Evolutionary conservation across 2,113 vertebrate genomes (phyloP).

Genomic region (Brachypteracias leptosomus): DNA sequence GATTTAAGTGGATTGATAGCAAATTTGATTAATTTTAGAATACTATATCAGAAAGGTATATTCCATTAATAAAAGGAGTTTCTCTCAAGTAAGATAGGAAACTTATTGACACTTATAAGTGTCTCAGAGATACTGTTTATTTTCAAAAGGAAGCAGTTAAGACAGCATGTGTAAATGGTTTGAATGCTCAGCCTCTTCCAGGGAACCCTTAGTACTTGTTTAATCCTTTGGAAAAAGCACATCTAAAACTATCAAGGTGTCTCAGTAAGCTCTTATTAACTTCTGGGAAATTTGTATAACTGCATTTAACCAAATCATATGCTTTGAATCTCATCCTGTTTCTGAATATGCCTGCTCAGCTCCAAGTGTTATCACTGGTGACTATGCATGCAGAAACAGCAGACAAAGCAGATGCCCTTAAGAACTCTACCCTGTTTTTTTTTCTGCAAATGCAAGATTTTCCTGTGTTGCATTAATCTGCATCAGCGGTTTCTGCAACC

Average conservation of each 20-base stretch:
- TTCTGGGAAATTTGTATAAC: not conserved
- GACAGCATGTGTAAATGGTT: not conserved
- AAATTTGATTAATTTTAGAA: not conserved
- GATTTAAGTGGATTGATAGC: not conserved
- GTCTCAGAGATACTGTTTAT: not conserved
- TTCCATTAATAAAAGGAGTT: not conserved
- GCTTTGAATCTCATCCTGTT: not conserved
- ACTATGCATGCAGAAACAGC: not conserved
- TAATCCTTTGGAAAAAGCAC: not conserved
- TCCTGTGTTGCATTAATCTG: not conserved
- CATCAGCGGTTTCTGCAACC: slow-evolving; percentile 11
- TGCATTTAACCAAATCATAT: not conserved
- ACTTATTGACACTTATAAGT: not conserved
- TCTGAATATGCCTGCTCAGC: not conserved
- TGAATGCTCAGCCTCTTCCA: not conserved
- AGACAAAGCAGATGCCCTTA: not conserved
- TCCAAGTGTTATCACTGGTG: not conserved
- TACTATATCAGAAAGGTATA: not conserved
- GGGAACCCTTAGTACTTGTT: not conserved
- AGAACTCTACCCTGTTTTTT: not conserved
- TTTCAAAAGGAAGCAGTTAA: not conserved
- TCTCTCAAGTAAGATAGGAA: not conserved
- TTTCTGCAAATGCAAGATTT: not conserved
- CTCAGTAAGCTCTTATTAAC: not conserved
- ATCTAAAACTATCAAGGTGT: not conserved